These are phyloP conservation scores for Siniperca scherzeri DNA, from an alignment of 2,797 vertebrate species.

Conservation along the genomic window DNA sequence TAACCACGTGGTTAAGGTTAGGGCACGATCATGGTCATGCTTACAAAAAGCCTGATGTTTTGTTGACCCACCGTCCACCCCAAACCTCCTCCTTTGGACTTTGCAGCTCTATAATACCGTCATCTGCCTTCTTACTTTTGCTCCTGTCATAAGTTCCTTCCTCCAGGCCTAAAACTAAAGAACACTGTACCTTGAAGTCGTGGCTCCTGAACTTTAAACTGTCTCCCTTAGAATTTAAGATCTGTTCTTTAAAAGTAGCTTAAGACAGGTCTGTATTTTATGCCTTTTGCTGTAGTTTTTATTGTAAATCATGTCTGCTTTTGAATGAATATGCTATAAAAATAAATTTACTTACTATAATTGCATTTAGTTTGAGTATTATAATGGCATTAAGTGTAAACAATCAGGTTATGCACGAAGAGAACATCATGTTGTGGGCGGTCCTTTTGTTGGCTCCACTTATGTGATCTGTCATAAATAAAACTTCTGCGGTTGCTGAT, in stretches of 20 bases:
- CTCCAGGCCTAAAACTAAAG: background rate
- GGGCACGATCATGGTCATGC: too few species aligned
- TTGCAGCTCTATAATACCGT: background rate
- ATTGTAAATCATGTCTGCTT: background rate
- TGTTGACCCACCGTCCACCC: background rate
- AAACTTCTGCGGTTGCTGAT: conserved; percentile 29
- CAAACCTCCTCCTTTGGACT: background rate
- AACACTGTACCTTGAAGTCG: background rate
- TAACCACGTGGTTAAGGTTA: too few species aligned
- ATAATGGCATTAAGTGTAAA: background rate
- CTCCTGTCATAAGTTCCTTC: background rate
- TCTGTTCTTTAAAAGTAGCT: background rate
- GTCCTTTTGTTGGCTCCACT: conserved; percentile 10
- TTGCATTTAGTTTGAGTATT: background rate
- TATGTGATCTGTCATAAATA: conserved; percentile 36
- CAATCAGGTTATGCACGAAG: background rate
- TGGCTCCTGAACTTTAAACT: background rate
- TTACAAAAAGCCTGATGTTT: too few species aligned
- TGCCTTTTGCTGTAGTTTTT: background rate
- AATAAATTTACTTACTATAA: background rate
- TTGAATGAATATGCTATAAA: background rate
- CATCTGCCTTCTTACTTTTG: background rate
- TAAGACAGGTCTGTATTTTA: background rate
- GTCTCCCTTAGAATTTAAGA: background rate
- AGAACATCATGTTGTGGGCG: background rate